A percentile compares a stretch with the other conserved stretches of the same genome.
Evolutionary conservation across 92 coral and sea anemone species (phyloP).

Genomic region (Hydrozoanthus gracilis): DNA sequence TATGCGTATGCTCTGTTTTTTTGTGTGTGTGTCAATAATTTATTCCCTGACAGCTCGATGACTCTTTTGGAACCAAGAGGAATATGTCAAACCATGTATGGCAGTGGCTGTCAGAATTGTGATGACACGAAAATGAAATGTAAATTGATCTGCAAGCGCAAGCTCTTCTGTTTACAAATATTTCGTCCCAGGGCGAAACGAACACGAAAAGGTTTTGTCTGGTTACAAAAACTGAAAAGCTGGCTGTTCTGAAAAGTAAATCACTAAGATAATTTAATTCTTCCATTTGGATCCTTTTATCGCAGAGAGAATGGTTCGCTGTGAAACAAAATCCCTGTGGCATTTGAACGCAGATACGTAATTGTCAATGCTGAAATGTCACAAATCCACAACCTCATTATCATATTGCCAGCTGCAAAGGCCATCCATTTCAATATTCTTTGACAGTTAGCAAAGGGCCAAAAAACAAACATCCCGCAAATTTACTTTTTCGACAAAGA

Average conservation of each 20-base stretch:
- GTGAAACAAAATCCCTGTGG: constrained; percentile 3
- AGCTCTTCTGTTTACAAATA: neutral
- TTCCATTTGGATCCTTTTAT: neutral
- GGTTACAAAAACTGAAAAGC: neutral
- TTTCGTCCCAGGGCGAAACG: neutral
- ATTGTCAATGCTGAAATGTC: constrained; percentile 28
- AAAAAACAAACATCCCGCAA: neutral
- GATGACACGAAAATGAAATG: constrained; percentile 35
- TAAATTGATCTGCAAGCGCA: constrained; percentile 22
- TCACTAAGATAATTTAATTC: neutral
- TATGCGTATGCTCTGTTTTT: too few species aligned
- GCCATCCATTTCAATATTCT: neutral
- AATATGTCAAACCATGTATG: constrained; percentile 21
- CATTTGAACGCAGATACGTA: constrained; percentile 41
- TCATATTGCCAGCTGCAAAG: constrained; percentile 37
- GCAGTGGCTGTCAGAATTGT: constrained; percentile 25
- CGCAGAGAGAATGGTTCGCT: neutral
- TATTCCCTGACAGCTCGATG: too few species aligned
- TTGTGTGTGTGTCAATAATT: too few species aligned
- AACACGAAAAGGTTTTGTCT: neutral
- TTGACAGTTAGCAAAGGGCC: constrained; percentile 14
- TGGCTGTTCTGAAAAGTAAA: neutral
- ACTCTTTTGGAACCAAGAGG: neutral
- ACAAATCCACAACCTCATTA: constrained; percentile 14
- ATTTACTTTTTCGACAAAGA: neutral